phyloP scores from a whole-genome alignment of 1,140 invertebrate species.

The Dendroctonus ponderosae region DNA sequence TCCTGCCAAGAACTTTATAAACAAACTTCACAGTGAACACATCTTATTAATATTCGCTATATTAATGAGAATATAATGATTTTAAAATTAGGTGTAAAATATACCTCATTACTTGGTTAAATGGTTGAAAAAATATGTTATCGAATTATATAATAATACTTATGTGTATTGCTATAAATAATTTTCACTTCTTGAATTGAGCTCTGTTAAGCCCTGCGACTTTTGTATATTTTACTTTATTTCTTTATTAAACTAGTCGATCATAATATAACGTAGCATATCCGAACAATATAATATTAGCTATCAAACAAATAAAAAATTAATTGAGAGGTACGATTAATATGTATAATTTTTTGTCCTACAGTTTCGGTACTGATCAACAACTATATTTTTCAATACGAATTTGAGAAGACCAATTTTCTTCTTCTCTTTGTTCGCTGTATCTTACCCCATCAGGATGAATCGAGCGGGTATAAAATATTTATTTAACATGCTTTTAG shows the following conservation, averaged over 20 bases:
- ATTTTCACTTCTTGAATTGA: neutral
- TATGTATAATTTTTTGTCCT: too few species aligned
- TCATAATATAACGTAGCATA: too few species aligned
- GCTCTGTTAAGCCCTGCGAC: neutral
- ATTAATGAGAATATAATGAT: conserved; percentile 2
- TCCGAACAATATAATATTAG: too few species aligned
- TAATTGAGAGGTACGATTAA: too few species aligned
- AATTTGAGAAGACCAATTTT: too few species aligned
- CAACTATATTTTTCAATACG: too few species aligned
- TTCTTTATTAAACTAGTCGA: neutral
- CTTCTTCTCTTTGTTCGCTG: too few species aligned
- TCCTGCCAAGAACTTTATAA: conserved; percentile 6
- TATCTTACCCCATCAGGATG: too few species aligned
- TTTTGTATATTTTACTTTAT: neutral
- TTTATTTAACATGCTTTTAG: too few species aligned
- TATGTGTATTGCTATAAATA: conserved; percentile 20
- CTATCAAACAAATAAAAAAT: too few species aligned
- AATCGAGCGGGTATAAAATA: too few species aligned
- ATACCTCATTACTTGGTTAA: conserved; percentile 9
- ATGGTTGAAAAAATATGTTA: conserved; percentile 6
- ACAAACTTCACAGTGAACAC: conserved; percentile 7
- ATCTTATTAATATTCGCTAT: neutral
- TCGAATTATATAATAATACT: conserved; percentile 14
- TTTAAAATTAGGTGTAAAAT: conserved; percentile 1
- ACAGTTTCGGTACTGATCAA: too few species aligned